These are phyloP conservation scores for Hyphantria cunea DNA, from an alignment of 1,140 invertebrate genomes.

Conservation along the genomic window DNA sequence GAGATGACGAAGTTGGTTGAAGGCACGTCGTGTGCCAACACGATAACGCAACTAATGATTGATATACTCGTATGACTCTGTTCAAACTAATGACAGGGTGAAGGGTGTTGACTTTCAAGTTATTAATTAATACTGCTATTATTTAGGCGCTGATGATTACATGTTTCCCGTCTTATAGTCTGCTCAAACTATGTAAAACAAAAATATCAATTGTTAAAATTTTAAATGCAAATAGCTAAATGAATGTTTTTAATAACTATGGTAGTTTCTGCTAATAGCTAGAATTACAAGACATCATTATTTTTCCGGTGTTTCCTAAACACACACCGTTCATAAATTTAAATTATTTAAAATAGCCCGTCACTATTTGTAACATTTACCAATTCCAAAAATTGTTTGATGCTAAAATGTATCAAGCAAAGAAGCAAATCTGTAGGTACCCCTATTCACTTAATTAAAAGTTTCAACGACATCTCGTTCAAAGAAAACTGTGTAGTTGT, in stretches of 20 bases:
- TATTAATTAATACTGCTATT: slow-evolving; percentile 79
- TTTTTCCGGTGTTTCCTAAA: no score
- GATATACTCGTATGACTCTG: slow-evolving; percentile 71
- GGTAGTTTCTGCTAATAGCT: neutral
- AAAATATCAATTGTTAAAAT: neutral
- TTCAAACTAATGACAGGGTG: slow-evolving; percentile 77
- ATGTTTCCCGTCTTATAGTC: slow-evolving; percentile 39
- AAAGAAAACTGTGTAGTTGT: slow-evolving; percentile 23
- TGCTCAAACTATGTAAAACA: neutral
- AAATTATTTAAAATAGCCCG: no score
- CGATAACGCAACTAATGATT: slow-evolving; percentile 77
- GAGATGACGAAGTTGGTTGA: slow-evolving; percentile 56
- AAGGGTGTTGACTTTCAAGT: slow-evolving; percentile 77
- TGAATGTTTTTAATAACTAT: neutral
- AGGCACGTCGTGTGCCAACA: slow-evolving; percentile 59
- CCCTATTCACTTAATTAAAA: slow-evolving; percentile 25
- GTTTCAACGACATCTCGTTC: slow-evolving; percentile 22
- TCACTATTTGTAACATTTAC: no score
- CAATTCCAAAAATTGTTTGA: neutral
- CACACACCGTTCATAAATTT: no score
- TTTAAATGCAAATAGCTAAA: neutral
- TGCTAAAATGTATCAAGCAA: neutral
- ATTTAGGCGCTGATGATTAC: slow-evolving; percentile 62
- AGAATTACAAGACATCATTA: no score
- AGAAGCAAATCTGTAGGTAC: slow-evolving; percentile 9